phyloP scores from a whole-genome alignment of 2,113 vertebrate genomes.

The Heloderma charlesbogerti region DNA sequence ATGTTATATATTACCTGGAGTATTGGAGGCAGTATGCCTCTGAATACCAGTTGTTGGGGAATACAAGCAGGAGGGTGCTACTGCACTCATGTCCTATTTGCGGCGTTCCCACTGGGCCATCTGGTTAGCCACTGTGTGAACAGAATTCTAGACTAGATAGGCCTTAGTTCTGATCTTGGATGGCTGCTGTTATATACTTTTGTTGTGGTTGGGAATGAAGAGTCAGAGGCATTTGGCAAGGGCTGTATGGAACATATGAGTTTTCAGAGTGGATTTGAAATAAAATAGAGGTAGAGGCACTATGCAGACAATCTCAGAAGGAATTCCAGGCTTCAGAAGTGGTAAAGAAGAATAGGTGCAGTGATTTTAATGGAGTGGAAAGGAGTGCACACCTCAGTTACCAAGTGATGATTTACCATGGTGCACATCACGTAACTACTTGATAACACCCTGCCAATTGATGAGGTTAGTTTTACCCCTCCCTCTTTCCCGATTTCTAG shows the following conservation, averaged over 20 bases:
- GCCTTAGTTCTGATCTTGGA: too few relatives aligned
- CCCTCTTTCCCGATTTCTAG: not conserved
- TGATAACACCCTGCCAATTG: not conserved
- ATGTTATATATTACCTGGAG: too few relatives aligned
- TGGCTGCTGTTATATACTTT: not conserved
- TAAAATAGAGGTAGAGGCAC: not conserved
- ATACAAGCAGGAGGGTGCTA: too few relatives aligned
- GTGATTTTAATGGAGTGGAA: not conserved
- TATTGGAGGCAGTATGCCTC: too few relatives aligned
- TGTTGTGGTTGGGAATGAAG: not conserved
- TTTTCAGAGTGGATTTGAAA: not conserved
- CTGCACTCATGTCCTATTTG: too few relatives aligned
- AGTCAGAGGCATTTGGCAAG: not conserved
- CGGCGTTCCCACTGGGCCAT: too few relatives aligned
- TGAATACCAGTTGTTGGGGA: too few relatives aligned
- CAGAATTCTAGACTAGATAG: too few relatives aligned
- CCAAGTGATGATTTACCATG: not conserved
- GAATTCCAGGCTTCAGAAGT: not conserved
- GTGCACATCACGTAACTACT: not conserved
- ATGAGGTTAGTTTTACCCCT: not conserved
- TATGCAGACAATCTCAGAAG: not conserved
- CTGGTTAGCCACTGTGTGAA: too few relatives aligned
- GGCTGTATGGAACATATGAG: not conserved
- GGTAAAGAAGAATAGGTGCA: not conserved
- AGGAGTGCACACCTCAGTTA: not conserved